Base-by-base conservation (phyloP, 1,140 invertebrate genomes). In the Trichomalopsis sarcophagae region DNA sequence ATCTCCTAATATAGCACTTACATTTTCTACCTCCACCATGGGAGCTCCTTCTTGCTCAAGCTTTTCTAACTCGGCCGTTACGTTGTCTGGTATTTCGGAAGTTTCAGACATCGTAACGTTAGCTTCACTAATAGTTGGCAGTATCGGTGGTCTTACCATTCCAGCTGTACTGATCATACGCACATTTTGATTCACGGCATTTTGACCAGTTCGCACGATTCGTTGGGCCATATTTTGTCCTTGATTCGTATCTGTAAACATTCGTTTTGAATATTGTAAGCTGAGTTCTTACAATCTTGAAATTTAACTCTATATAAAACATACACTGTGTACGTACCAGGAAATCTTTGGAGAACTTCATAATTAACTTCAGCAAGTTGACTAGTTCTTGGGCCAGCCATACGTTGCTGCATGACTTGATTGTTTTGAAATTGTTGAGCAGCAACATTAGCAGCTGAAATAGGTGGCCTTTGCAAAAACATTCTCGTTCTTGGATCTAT, bases 1-100 rank as follows among this genome's bases (percentile, higher is more conserved):
- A 80, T 97, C 97, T 62, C 95, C 96, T 82, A 97, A 93, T 91
- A 97, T 96, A 89, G 96, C 96, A 87, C 94, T 95, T 71, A 97
- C 96, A 13, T 94, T 94, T 90, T 95, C 95, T 88, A 96, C 95
- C 93, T 96, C 96, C 14, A 94, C 95, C 94, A 96, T 96, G 1
- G 92, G 92, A 40, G 92, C 91, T 77, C 95, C 95, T 89, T 95
- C 95, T 91, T 97, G 96, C 91, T 97, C 96, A 21, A 97, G 91
- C 88, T 97, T 97, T 88, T 97, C 96, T 86, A 97, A 89, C 90
- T 96, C 96, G 23, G 95, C 95, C 1, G 95, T 97, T 10, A 97
- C 96, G 87, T 96, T 96, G 88, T 97, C 96, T 7, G 97, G 96
- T 91, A 97, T 96, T 91, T 97, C 96, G 82, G 92, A 91, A 14